Evolutionary conservation across 1,140 invertebrate species (phyloP), one percentile per base, ranked within the genome.

Genomic region (Chrysopa pallens): DNA sequence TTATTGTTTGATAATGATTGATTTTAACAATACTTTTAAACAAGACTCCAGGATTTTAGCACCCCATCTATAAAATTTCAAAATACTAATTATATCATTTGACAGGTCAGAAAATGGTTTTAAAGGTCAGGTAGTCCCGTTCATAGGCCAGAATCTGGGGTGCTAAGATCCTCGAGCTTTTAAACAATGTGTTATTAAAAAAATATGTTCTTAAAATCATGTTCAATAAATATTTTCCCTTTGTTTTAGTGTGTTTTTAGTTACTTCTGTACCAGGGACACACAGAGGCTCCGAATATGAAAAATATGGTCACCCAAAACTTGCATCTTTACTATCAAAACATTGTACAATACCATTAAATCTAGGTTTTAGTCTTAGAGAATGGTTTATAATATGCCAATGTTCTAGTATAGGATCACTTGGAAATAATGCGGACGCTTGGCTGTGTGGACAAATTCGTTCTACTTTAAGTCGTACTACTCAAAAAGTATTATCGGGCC

Each of bases 321-420:
- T 89, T 5, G 68, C 69, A 2, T 59, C 67, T 13, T 58, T 90
- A 41, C 55, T 86, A 6, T 66, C 69, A 1, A 67, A 75, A 29
- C 69, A 85, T 54, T 75, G 70, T 14, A 47, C 48, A n/a, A 50
- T 77, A 27, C 72, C 74, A 0, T 48, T 56, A 0, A 60, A 64
- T 43, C 66, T 69, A 52, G 68, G 69, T 56, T 64, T 68, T 29
- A 55, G 62, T 53, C 62, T 62, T 5, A 55, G 71, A 1, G 52
- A 65, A n/a, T 84, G 80, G 78, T 68, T 70, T 13, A 58, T 85
- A 6, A 59, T 93, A 27, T 79, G 79, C 11, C 91, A 95, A 62
- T 84, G 86, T 49, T 93, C 88, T 9, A 93, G 88, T 49, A 84
- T 96, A 44, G 91, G 93, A 6, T 81, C 76, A 29, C 70, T 91